Evolutionary conservation across 1,140 invertebrate species (phyloP), one percentile per base, ranked within the genome.

Genomic region (Schlechtendalia chinensis): DNA sequence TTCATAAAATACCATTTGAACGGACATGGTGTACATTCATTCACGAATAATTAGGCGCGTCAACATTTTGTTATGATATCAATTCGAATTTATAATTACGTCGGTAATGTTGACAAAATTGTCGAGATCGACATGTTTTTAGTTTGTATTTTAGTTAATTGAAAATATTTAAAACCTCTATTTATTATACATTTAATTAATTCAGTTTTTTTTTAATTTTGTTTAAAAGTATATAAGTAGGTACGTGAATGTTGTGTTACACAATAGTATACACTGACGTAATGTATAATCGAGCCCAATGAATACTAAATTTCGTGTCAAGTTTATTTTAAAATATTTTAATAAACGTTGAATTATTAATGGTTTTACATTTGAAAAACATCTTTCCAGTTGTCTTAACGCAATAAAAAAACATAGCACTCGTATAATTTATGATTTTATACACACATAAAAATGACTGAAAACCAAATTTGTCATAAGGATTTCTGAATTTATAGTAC

Each of bases 271-370:
- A n/a, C 27, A 65, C 8, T 29, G 3, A 17, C 19, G 0, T 65
- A 32, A 19, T 65, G 29, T 0, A 22, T 39, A 11, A 39, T 45
- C 32, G 4, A 22, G 10, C 22, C 19, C 19, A 11, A 45, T 1
- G 32, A 65, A 45, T 65, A 14, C 32, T 65, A 6, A n/a, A 39
- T 39, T 45, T 39, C 3, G 6, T 63, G n/a, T 22, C 11, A 14
- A 65, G 19, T 65, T 39, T n/a, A 14, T 14, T 39, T 65, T 22
- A 65, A 65, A 65, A 65, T 39, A n/a, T 65, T 45, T 47, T 67
- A 69, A 67, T 22, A 24, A 12, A 67, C n/a, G 19, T 45, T 67
- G 63, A 47, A 69, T 69, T 47, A 69, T 69, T 47, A 47, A 69
- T 69, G 39, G 17, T 39, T 39, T 45, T 11, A 24, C 22, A 17